Percentiles rank a stretch among this genome's conserved stretches.
These are phyloP conservation scores for Lagria hirta DNA, from an alignment of 2,888 invertebrate genomes.

Conservation along the genomic window DNA sequence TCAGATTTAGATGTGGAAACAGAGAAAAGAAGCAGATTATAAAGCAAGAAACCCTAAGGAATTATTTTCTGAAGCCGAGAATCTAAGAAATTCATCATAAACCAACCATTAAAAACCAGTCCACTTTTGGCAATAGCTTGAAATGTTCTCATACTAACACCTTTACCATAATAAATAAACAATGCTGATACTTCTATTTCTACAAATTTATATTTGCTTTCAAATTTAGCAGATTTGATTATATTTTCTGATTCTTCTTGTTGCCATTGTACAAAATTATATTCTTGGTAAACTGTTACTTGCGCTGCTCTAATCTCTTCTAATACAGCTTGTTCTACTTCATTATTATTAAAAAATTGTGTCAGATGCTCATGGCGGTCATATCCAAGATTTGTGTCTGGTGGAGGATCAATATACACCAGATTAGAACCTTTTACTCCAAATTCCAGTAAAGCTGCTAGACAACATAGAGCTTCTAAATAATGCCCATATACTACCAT, in stretches of 20 bases:
- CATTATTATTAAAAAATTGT: constrained; percentile 48
- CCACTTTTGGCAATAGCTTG: constrained; percentile 58
- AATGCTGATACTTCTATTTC: constrained; percentile 59
- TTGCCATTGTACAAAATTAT: constrained; percentile 60
- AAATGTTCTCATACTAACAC: constrained; percentile 51
- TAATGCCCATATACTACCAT: constrained; percentile 67
- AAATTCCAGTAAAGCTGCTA: constrained; percentile 63
- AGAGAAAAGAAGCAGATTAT: no score
- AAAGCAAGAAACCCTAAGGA: no score
- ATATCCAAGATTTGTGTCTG: constrained; percentile 21
- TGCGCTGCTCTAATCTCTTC: constrained; percentile 49
- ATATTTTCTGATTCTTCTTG: constrained; percentile 43
- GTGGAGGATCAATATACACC: constrained; percentile 61
- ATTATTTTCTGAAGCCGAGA: no score
- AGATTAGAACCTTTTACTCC: constrained; percentile 62
- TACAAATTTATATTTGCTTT: constrained; percentile 54
- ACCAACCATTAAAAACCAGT: constrained; percentile 43
- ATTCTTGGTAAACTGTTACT: constrained; percentile 57
- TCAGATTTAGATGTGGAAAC: no score
- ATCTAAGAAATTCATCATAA: not conserved
- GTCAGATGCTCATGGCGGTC: constrained; percentile 26
- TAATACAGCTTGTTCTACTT: constrained; percentile 59
- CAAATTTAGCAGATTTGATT: constrained; percentile 53
- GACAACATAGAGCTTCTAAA: constrained; percentile 66
- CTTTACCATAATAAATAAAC: constrained; percentile 61